Percentiles rank a stretch among this genome's conserved stretches.
Evolutionary conservation across 2,888 invertebrate genomes (phyloP).

Genomic region (Epistrophe grossulariae): DNA sequence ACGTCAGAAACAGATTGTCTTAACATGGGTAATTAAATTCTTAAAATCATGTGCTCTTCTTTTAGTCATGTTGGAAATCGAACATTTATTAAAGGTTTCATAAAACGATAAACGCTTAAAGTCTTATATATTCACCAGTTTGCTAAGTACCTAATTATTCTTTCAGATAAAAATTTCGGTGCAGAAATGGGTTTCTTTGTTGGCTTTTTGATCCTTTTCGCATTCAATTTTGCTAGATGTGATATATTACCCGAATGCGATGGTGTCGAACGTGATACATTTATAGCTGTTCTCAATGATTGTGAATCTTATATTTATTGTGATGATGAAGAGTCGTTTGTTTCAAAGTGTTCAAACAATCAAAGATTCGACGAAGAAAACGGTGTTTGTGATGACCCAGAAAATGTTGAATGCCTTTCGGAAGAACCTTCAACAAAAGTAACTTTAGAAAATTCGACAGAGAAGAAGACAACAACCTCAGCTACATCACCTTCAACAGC

Average conservation of each 20-base stretch:
- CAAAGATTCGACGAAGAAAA: constrained; percentile 79
- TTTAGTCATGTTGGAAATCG: not conserved
- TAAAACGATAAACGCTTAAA: not conserved
- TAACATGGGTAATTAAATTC: constrained; percentile 63
- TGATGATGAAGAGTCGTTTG: constrained; percentile 78
- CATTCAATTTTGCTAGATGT: constrained; percentile 36
- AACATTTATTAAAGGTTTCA: not conserved
- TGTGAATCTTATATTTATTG: constrained; percentile 80
- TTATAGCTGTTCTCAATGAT: constrained; percentile 77
- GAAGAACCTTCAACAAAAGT: not conserved
- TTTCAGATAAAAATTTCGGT: not conserved
- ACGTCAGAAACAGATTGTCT: constrained; percentile 16
- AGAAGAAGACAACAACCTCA: constrained; percentile 30
- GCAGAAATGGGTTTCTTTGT: constrained; percentile 18
- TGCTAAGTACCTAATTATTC: not conserved
- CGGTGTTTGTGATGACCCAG: constrained; percentile 78
- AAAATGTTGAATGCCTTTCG: constrained; percentile 76
- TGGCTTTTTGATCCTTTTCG: constrained; percentile 1
- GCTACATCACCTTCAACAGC: not conserved
- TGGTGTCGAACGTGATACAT: constrained; percentile 75
- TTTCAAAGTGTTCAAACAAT: constrained; percentile 79
- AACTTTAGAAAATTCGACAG: not conserved
- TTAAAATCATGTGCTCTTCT: constrained; percentile 6
- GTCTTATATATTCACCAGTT: not conserved
- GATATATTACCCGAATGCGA: constrained; percentile 79